Evolutionary conservation across 2,113 vertebrate species (phyloP).

Genomic region (Microtus oregoni): DNA sequence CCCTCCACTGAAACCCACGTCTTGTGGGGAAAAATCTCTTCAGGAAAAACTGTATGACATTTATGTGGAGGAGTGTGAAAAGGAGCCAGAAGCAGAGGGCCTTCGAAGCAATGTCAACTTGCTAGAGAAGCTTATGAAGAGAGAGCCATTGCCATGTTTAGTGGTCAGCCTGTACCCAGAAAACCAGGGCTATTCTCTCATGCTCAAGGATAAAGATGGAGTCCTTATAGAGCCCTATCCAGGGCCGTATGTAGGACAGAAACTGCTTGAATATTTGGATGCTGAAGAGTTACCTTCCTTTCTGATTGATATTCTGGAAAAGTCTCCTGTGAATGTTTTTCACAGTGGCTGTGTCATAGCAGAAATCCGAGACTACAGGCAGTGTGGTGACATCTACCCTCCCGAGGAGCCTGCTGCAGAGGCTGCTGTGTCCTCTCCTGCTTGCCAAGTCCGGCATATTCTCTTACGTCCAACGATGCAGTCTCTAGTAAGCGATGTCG

Average conservation of each 20-base stretch:
- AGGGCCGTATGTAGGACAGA: conserved; percentile 93
- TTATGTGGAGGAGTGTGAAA: conserved; percentile 96
- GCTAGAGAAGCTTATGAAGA: conserved; percentile 95
- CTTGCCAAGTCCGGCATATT: conserved; percentile 93
- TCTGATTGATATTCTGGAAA: conserved; percentile 95
- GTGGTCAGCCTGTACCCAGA: conserved; percentile 96
- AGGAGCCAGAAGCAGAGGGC: conserved; percentile 94
- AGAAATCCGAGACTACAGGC: conserved; percentile 96
- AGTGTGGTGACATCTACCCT: conserved; percentile 87
- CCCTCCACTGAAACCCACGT: conserved; percentile 89
- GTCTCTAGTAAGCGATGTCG: conserved; percentile 94
- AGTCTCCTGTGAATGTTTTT: conserved; percentile 95
- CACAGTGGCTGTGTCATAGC: conserved; percentile 96
- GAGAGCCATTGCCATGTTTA: conserved; percentile 93
- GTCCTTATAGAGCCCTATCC: conserved; percentile 93
- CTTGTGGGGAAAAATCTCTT: conserved; percentile 91
- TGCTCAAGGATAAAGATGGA: conserved; percentile 94
- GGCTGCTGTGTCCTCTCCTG: conserved; percentile 82
- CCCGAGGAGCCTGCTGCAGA: conserved; percentile 32
- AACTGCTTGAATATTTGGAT: conserved; percentile 95
- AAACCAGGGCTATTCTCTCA: conserved; percentile 95
- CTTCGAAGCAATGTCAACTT: conserved; percentile 95
- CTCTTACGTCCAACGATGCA: conserved; percentile 96
- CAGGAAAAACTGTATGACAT: conserved; percentile 97
- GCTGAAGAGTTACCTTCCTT: conserved; percentile 95